Conservation (phyloP, 2,113 vertebrate species). For the Ammodytes dubius region DNA sequence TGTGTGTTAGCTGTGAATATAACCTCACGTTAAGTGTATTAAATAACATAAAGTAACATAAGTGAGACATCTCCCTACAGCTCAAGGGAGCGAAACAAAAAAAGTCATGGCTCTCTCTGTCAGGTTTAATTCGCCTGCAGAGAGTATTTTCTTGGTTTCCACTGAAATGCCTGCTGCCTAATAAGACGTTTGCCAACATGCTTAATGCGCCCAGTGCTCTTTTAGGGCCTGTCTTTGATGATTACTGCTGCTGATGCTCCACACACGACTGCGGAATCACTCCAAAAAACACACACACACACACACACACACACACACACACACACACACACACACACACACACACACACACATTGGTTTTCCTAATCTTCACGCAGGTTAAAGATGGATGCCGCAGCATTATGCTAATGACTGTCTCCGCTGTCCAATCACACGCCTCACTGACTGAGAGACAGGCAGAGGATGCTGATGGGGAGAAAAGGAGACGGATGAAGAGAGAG, state of each 20-base stretch:
- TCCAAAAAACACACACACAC: slow-evolving; percentile 4
- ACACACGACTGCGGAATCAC: slow-evolving; percentile 24
- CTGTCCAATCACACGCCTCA: slow-evolving; percentile 76
- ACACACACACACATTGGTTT: slow-evolving; percentile 29
- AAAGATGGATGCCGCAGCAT: slow-evolving; percentile 57
- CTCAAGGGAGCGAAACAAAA: slow-evolving; percentile 5
- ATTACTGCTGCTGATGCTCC: slow-evolving; percentile 29
- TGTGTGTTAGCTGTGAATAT: neutral
- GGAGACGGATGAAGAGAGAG: slow-evolving; percentile 24
- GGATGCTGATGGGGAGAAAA: slow-evolving; percentile 39
- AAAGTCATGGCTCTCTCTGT: slow-evolving; percentile 9
- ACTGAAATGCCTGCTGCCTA: slow-evolving; percentile 40
- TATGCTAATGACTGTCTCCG: slow-evolving; percentile 73
- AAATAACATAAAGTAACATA: slow-evolving; percentile 22
- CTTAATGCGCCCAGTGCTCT: slow-evolving; percentile 35
- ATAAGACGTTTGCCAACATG: slow-evolving; percentile 55
- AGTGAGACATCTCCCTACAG: slow-evolving; percentile 20
- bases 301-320: slow-evolving; percentile 18
- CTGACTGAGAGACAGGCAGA: slow-evolving; percentile 59
- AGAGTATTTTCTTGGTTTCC: slow-evolving; percentile 26
- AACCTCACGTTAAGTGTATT: slow-evolving; percentile 7
- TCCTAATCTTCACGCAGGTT: slow-evolving; percentile 57
- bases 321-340: slow-evolving; percentile 14
- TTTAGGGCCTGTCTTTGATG: slow-evolving; percentile 14
- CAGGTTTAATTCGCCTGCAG: slow-evolving; percentile 38